Conservation (phyloP, 2,888 invertebrate species). For the Calliopum simillimum region DNA sequence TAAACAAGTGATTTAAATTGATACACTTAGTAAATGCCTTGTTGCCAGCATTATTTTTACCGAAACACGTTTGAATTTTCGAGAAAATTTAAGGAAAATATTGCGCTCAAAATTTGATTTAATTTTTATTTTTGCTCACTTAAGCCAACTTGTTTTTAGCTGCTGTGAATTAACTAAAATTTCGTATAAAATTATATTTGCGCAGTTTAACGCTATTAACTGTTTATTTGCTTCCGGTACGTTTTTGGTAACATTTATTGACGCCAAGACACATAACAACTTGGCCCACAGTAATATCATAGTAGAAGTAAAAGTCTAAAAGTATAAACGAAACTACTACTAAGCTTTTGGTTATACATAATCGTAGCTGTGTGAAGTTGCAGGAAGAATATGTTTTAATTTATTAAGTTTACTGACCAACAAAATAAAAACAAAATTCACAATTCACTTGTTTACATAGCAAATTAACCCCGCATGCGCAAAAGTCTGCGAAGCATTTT, state of each 20-base stretch:
- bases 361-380: background rate
- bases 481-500: slow-evolving; percentile 11
- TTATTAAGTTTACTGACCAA: slow-evolving; percentile 43
- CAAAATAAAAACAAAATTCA: slow-evolving; percentile 25
- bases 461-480: slow-evolving; percentile 35
- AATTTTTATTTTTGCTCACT: too few species aligned
- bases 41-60: too few species aligned
- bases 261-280: slow-evolving; percentile 3
- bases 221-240: slow-evolving; percentile 55
- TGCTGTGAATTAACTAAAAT: background rate
- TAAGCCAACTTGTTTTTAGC: too few species aligned
- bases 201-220: slow-evolving; percentile 48
- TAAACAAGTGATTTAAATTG: too few species aligned
- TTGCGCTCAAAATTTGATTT: too few species aligned
- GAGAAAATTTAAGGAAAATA: too few species aligned
- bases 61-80: too few species aligned
- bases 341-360: background rate
- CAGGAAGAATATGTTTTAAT: slow-evolving; percentile 8
- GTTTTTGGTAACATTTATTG: slow-evolving; percentile 43
- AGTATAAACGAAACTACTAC: background rate
- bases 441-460: slow-evolving; percentile 38
- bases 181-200: background rate
- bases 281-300: background rate
- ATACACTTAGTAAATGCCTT: too few species aligned
- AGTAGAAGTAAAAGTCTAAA: background rate